Evolutionary conservation across 2,113 vertebrate genomes (phyloP), one percentile per base, ranked within the genome.

Genomic region (Pseudopodoces humilis): DNA sequence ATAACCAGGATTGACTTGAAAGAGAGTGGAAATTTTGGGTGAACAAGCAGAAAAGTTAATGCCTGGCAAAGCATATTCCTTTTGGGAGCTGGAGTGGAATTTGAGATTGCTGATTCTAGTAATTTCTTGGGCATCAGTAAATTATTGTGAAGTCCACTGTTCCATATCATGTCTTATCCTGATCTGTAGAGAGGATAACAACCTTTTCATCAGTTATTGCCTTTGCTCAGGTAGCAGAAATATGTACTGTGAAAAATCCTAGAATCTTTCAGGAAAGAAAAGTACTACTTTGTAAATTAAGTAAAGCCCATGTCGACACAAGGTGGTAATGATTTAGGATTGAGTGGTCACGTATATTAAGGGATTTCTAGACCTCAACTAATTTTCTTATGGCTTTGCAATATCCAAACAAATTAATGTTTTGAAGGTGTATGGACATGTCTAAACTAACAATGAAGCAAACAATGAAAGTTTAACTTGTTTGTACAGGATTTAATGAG

Each of bases 221-320:
- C 39, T 86, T 86, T 82, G 43, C 43, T 85, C 7, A 63, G 44
- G 44, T 64, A 60, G 62, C 59, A 84, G 46, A 92, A 87, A 70
- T 49, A 22, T 13, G 20, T 67, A 19, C 60, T 4, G 1, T 62
- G 50, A 68, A 71, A 82, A 52, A 68, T 22, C 28, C 67, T 83
- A 49, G 27, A 56, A 41, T 80, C 58, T 62, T 80, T 37, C 30
- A 69, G 53, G 46, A 8, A 52, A 74, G 30, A 31, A 78, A 46
- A 10, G 6, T 30, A 23, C 27, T 64, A 4, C 21, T 56, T 27
- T 46, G 19, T 72, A 55, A 18, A 71, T 8, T 74, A 43, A 67
- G 13, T 67, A 83, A 79, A 86, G 18, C 35, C 18, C 0, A 0
- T 77, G 37, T 55, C 13, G 60, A 15, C 30, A 35, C 12, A n/a